Evolutionary conservation across 2,113 vertebrate genomes (phyloP), one percentile per base, ranked within the genome.

Genomic region (Sarotherodon lohbergeri): DNA sequence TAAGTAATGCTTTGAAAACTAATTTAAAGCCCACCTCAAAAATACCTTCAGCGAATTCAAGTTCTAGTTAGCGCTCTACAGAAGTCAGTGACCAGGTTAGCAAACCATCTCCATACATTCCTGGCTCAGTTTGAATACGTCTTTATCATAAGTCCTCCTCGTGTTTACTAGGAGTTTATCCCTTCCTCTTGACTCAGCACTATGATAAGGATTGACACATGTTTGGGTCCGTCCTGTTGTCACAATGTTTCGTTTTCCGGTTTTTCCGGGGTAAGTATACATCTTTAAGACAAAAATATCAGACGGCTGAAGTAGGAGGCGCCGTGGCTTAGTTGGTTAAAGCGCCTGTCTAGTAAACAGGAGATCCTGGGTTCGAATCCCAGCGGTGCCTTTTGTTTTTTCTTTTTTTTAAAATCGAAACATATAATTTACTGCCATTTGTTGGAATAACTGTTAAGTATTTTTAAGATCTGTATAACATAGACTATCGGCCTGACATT

Each of bases 301-400:
- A 3, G 1, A 2, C 0, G 4, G 2, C 3, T 3, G 7, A 7
- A 7, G 36, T 1, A 32, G 17, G 17, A 8, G 81, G 86, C 73
- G 82, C 73, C 81, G 82, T 88, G 86, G 86, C 86, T 88, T 84
- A 84, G 73, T 57, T 88, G 81, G 86, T 88, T 88, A 88, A 68
- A 68, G 63, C 63, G 63, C 63, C 63, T 68, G 63, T 68, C 63
- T 68, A 68, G 63, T 68, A 68, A 68, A 68, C 63, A 68, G 63
- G 87, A 88, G 87, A 88, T 88, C 76, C 82, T 84, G 87, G 82
- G 79, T 81, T 81, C 54, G 79, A 81, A 81, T 81, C 79, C 79
- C 54, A 57, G 79, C 54, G 79, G 79, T 84, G 63, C 63, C 63
- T 68, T 68, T 68, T 68, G 7, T 3, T 27, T 27, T 27, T 27